Evolutionary conservation across 2,888 invertebrate species (phyloP), one percentile per base, ranked within the genome.

Genomic region (Nebria brevicollis): DNA sequence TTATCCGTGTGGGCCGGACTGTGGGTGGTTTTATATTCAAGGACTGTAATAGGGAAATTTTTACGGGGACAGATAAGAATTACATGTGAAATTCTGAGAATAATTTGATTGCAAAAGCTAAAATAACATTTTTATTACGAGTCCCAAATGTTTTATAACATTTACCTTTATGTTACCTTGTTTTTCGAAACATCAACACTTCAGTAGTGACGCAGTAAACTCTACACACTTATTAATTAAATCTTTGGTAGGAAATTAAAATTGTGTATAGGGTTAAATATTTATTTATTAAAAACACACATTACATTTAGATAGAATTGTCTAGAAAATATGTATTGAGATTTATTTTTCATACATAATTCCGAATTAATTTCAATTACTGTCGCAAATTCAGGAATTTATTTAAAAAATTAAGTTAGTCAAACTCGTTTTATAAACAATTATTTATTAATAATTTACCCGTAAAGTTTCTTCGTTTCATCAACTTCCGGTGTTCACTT

Each of bases 11-110:
- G 78, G 78, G 78, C 73, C 66, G 78, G 4, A 73, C 73, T 73
- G 78, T 78, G 66, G 78, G 78, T 78, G 73, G 72, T 73, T 73
- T 77, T 70, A 77, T 42, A 54, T 70, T 70, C 54, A 77, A 77
- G 68, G 54, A 66, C n/a, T 77, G 77, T 43, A 68, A 76, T 76
- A 66, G 20, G 76, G 54, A 54, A 54, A 54, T 7, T 54, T 54
- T 54, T 54, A 54, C 54, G 54, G 54, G 54, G 54, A 54, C 4
- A 54, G 54, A 54, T 54, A 54, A 54, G 54, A 54, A 11, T 8
- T 54, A 54, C 54, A 54, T 54, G 54, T 54, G 54, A 54, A 43
- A 54, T 54, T 34, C 34, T 34, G 34, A 34, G 34, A 34, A 75
- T 75, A 75, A 66, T 75, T 76, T 75, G 64, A 74, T 74, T 66